phyloP scores from a whole-genome alignment of 1,140 invertebrate genomes.

The Cyclargus thomasi region DNA sequence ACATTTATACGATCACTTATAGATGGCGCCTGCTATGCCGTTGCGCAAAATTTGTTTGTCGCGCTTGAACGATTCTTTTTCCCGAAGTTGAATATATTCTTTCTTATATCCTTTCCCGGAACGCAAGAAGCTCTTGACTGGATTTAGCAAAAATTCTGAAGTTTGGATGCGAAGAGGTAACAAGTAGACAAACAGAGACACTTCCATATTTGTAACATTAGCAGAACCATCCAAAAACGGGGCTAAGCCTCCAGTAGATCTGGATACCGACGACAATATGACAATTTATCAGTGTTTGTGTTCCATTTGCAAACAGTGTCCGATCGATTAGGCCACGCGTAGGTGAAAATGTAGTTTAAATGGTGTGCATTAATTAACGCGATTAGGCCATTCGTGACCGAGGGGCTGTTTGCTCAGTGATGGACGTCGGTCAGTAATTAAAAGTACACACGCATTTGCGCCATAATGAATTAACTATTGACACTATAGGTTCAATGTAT shows the following conservation, averaged over 20 bases:
- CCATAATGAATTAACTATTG: slow-evolving; percentile 15
- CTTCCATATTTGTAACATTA: too few species aligned
- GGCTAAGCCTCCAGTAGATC: not conserved
- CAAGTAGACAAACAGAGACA: too few species aligned
- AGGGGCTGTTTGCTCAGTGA: slow-evolving; percentile 42
- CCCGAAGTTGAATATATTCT: too few species aligned
- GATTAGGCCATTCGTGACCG: slow-evolving; percentile 49
- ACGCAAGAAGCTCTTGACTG: too few species aligned
- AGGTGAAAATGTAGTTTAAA: slow-evolving; percentile 32
- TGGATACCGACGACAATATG: not conserved
- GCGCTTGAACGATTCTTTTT: too few species aligned
- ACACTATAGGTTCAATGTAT: not conserved
- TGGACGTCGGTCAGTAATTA: slow-evolving; percentile 46
- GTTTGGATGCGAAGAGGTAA: too few species aligned
- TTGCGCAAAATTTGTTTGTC: too few species aligned
- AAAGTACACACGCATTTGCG: slow-evolving; percentile 37
- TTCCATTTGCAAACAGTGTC: not conserved
- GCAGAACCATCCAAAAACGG: too few species aligned
- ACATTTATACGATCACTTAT: too few species aligned
- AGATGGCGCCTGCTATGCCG: too few species aligned
- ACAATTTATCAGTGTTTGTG: slow-evolving; percentile 1
- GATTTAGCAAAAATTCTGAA: too few species aligned
- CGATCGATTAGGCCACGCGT: slow-evolving; percentile 17
- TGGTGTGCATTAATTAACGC: slow-evolving; percentile 48
- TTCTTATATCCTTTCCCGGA: too few species aligned